phyloP scores from a whole-genome alignment of 2,797 vertebrate species.

The Leuciscus waleckii region DNA sequence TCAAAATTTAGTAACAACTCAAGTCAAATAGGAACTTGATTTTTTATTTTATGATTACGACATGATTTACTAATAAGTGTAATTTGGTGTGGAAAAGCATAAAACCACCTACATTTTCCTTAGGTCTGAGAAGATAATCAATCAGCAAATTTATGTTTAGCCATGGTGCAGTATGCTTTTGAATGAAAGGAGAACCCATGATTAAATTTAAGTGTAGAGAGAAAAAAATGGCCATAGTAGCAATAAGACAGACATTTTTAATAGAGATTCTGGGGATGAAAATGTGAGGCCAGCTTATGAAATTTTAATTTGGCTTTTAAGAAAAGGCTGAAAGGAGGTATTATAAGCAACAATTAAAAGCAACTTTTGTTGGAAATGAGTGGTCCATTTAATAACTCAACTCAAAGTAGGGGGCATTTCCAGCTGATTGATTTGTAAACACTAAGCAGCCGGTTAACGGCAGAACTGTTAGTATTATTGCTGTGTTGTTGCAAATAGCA shows the following conservation, averaged over 20 bases:
- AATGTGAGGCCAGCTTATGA: conserved; percentile 37
- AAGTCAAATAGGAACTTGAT: not conserved
- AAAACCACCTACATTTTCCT: conserved; percentile 47
- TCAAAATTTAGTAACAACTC: not conserved
- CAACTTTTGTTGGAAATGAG: conserved; percentile 9
- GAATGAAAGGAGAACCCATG: conserved; percentile 68
- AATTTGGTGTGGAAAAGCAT: conserved; percentile 51
- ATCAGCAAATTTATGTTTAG: conserved; percentile 62
- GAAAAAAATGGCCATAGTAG: conserved; percentile 64
- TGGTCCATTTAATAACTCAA: conserved; percentile 32
- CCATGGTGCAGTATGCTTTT: conserved; percentile 38
- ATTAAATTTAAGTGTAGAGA: conserved; percentile 70
- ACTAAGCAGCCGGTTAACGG: conserved; percentile 13
- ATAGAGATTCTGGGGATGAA: conserved; percentile 57
- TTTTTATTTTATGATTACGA: not conserved
- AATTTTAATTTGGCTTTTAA: conserved; percentile 63
- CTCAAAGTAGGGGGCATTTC: conserved; percentile 28
- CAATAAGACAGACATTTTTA: conserved; percentile 68
- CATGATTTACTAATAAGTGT: not conserved
- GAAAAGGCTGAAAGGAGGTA: conserved; percentile 51
- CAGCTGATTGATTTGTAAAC: conserved; percentile 38
- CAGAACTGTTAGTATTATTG: conserved; percentile 23
- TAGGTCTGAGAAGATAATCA: conserved; percentile 67
- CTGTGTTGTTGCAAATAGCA: conserved; percentile 8
- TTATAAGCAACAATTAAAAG: conserved; percentile 47